phyloP scores from a whole-genome alignment of 2,113 vertebrate species.

The Colius striatus region DNA sequence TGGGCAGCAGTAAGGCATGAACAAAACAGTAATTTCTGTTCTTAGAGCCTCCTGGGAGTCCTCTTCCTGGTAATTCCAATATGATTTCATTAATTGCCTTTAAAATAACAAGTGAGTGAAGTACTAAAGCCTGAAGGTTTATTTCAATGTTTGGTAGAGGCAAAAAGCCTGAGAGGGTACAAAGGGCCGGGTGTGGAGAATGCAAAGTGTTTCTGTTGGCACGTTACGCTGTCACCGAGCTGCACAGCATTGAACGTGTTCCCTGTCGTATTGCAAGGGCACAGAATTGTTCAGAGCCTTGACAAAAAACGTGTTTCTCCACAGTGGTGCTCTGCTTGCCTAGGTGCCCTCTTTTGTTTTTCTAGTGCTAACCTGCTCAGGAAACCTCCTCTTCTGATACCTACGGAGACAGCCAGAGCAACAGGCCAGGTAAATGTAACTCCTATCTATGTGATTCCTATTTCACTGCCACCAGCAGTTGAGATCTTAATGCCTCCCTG shows the following conservation, averaged over 20 bases:
- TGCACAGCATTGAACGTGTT: rapidly evolving
- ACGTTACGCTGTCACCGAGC: background rate
- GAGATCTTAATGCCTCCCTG: background rate
- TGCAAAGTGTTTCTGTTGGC: background rate
- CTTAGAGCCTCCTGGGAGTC: background rate
- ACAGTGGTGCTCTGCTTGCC: background rate
- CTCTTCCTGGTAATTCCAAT: background rate
- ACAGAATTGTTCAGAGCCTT: background rate
- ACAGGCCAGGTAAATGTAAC: background rate
- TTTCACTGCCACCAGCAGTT: background rate
- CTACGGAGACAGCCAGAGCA: background rate
- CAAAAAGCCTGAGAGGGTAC: background rate
- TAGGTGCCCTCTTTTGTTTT: background rate
- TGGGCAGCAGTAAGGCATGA: background rate
- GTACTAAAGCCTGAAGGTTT: background rate
- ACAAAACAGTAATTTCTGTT: background rate
- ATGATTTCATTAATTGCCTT: conserved; percentile 15
- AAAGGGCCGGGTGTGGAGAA: background rate
- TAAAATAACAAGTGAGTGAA: background rate
- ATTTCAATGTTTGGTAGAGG: background rate
- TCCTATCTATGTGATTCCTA: background rate
- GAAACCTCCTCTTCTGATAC: background rate
- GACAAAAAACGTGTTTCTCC: background rate
- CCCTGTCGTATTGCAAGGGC: background rate
- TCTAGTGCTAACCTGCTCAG: background rate